Base-by-base conservation (phyloP, 2,113 vertebrate genomes). In the Cyanoderma ruficeps region DNA sequence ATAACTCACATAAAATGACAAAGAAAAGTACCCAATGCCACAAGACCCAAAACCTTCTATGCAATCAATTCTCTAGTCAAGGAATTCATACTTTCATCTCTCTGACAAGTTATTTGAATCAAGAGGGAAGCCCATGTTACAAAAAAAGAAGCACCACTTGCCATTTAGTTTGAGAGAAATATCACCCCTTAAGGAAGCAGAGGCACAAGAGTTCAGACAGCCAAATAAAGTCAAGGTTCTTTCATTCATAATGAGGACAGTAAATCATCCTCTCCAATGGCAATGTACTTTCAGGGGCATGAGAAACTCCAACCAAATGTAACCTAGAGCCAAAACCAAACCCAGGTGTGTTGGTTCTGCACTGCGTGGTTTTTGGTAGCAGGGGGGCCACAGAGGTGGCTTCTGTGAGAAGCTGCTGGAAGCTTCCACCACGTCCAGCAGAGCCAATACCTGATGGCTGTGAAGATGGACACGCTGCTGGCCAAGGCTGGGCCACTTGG, bases 341-440 rank as follows among this genome's bases (percentile, higher is more conserved):
- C 15, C 47, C 47, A n/a, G 20, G 31, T 53, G 19, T 35, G 49
- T 7, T 64, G 31, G 19, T 28, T 64, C 3, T 64, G 24, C 31
- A 2, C 0, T 0, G 4, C 9, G 24, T 53, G 60, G 37, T 18
- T 42, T 63, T 79, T 44, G 47, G 31, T 22, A n/a, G 28, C 0
- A 1, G 1, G 10, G 15, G 10, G 10, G 3, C 0, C 56, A 61
- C 22, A 33, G 35, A 8, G 4, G 13, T 50, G 46, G 13, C 13
- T 52, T 20, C 30, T 52, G 59, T 63, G 37, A 64, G 75, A 8
- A 78, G 75, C 75, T 63, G 46, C 75, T 52, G 37, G 75, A 13
- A 78, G 18, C 30, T 52, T 13, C 47, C 46, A n/a, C 30, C 17
- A 12, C 4, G 3, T 21, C 75, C 2, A 0, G 23, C 30, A 52